Evolutionary conservation across 2,113 vertebrate species (phyloP).

Genomic region (Genyomyrus donnyi): DNA sequence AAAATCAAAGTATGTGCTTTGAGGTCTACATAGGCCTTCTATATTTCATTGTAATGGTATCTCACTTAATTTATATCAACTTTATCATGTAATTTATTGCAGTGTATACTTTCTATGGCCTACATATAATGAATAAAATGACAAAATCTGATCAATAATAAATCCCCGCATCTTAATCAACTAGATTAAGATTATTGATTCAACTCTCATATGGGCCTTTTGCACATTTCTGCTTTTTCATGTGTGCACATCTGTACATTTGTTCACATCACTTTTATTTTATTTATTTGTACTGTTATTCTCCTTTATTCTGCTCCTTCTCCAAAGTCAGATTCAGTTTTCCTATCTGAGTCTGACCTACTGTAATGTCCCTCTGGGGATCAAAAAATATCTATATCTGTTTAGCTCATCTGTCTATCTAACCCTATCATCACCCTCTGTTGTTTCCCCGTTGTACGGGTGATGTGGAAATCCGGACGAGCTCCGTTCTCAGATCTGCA

Average conservation of each 20-base stretch:
- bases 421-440: neutral
- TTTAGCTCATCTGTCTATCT: neutral
- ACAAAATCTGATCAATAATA: neutral
- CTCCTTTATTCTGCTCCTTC: neutral
- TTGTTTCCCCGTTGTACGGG: neutral
- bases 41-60: neutral
- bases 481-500: neutral
- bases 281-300: neutral
- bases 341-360: neutral
- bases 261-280: neutral
- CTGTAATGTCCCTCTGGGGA: neutral
- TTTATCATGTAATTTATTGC: neutral
- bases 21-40: neutral
- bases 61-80: neutral
- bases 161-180: neutral
- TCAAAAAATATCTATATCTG: neutral
- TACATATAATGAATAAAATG: neutral
- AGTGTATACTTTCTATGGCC: neutral
- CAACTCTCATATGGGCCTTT: neutral
- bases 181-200: neutral
- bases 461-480: neutral
- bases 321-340: neutral
- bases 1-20: neutral
- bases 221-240: neutral
- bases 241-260: neutral